Base-by-base conservation (phyloP, 2,797 vertebrate genomes). In the Phalloptychus januarius region DNA sequence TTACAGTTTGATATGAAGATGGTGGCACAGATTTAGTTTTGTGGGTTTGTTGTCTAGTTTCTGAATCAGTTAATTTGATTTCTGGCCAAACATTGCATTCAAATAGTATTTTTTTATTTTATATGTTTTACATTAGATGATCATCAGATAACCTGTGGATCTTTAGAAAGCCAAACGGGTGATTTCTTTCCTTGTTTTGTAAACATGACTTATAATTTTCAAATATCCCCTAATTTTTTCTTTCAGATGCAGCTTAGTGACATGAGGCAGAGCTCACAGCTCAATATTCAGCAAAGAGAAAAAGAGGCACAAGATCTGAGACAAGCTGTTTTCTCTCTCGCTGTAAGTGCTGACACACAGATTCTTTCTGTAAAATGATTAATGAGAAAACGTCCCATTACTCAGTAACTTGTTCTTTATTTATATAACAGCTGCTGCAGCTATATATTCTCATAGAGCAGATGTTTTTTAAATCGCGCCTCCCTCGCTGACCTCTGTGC, bases 251-350 rank as follows among this genome's bases (percentile, higher is more conserved):
- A 94, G 77, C 82, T 96, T 0, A 63, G 67, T 7, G 94, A 95
- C 54, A 90, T 94, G 83, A 94, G 93, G 85, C 91, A 83, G 65
- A 91, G 74, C 79, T 95, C 91, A 42, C 93, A 94, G 75, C 83
- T 92, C 73, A 93, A 76, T 44, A 94, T 95, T 72, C 86, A 95
- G 75, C 90, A 94, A 72, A 88, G 92, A 76, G 94, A 96, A 79
- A 95, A 93, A 78, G 93, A 94, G 63, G 84, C 89, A 13, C 90
- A 94, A 78, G 93, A 96, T 42, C 91, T 96, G 80, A 95, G 84
- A 81, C 93, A 94, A 76, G 94, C 95, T 33, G 91, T 94, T 72
- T 89, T 93, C 69, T 89, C 87, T 56, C 83, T 96, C 40, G 93
- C 86, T 28, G 96, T 96, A 85, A 94, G 94, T 89, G 46, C 7